phyloP scores from a whole-genome alignment of 2,888 invertebrate genomes.

The Aspidapion aeneum region DNA sequence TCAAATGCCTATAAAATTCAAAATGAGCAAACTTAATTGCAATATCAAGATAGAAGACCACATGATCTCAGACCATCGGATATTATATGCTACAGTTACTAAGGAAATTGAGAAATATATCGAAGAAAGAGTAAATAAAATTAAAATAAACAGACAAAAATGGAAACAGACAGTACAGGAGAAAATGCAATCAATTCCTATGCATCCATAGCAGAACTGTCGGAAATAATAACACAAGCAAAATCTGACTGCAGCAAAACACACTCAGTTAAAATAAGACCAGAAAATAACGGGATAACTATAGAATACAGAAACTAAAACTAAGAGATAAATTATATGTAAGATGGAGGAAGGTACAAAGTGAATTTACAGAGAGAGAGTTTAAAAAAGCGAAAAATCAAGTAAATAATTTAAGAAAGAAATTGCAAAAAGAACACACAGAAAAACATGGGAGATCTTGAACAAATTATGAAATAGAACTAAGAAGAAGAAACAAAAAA shows the following conservation, averaged over 20 bases:
- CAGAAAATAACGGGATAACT: background rate
- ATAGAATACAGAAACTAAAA: background rate
- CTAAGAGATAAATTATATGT: background rate
- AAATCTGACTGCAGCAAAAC: background rate
- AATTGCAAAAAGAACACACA: background rate
- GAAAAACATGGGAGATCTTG: background rate
- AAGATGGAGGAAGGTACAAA: background rate
- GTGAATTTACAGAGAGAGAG: background rate
- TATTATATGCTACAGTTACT: background rate
- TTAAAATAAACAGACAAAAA: background rate
- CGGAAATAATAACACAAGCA: background rate
- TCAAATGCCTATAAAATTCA: background rate
- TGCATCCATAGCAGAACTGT: background rate
- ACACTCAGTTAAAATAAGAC: background rate
- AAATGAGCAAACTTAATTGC: background rate
- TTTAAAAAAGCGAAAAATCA: background rate
- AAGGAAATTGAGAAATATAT: background rate
- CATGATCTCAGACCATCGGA: background rate
- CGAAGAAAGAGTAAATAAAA: background rate
- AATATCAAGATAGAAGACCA: background rate
- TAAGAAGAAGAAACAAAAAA: background rate
- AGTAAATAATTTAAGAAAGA: background rate
- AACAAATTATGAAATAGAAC: background rate
- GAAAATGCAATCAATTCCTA: background rate
- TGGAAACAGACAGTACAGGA: background rate